Conservation (phyloP, 2,888 invertebrate species). For the Mesorhabditis spiculigera region DNA sequence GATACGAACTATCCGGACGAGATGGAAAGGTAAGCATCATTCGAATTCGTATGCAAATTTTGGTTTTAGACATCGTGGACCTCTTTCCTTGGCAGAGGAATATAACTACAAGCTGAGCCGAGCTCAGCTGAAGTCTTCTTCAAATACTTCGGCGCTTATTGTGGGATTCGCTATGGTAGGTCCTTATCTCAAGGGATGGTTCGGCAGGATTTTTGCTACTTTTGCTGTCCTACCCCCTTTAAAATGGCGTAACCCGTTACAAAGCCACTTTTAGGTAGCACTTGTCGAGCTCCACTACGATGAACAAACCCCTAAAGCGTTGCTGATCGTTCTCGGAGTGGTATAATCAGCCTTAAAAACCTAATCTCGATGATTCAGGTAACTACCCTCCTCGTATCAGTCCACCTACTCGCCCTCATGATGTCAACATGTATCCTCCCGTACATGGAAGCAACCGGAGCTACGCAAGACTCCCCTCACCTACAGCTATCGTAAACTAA, state of each 20-base stretch:
- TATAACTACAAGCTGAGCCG: conserved; percentile 74
- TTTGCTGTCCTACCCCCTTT: background rate
- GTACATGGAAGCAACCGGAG: conserved; percentile 85
- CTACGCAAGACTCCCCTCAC: conserved; percentile 68
- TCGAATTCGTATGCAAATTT: background rate
- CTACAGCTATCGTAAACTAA: conserved; percentile 26
- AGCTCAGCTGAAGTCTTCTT: conserved; percentile 89
- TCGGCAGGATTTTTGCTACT: background rate
- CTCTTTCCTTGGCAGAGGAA: conserved; percentile 52
- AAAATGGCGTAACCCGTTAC: too few species aligned
- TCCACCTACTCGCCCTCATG: conserved; percentile 89
- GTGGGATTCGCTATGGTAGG: conserved; percentile 46
- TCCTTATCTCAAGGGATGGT: background rate
- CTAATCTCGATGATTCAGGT: background rate
- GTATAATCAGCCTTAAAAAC: conserved; percentile 12
- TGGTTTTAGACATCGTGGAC: conserved; percentile 54
- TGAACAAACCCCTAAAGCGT: conserved; percentile 67
- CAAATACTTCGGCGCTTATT: conserved; percentile 84
- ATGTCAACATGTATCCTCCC: conserved; percentile 90
- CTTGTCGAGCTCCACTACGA: conserved; percentile 89
- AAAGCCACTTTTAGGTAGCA: conserved; percentile 70
- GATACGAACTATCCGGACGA: background rate
- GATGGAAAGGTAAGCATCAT: background rate
- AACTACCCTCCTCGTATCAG: conserved; percentile 68
- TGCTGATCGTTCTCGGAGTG: conserved; percentile 78